A percentile compares a stretch with the other conserved stretches of the same genome.
Evolutionary conservation across 2,797 vertebrate genomes (phyloP).

Genomic region (Glyptemys insculpta): DNA sequence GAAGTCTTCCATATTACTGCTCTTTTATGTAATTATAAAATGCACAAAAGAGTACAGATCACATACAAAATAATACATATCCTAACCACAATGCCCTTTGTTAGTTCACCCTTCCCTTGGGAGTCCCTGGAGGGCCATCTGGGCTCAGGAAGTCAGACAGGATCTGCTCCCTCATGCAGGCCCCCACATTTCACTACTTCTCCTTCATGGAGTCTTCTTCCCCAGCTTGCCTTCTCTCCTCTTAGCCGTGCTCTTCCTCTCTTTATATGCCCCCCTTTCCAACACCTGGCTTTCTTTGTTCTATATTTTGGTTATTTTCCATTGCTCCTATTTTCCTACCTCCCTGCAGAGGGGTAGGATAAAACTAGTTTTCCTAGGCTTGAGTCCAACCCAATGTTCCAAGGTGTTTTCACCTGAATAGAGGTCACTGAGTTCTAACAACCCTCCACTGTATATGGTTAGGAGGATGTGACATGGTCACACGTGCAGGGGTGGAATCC

Average conservation of each 20-base stretch:
- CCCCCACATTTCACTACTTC: not conserved
- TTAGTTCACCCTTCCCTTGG: not conserved
- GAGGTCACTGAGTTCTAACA: not conserved
- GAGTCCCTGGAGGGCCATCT: not conserved
- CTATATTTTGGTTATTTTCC: not conserved
- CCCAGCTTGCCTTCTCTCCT: not conserved
- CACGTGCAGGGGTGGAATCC: not conserved
- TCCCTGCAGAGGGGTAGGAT: not conserved
- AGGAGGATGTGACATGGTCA: not conserved
- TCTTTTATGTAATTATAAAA: not conserved
- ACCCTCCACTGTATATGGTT: not conserved
- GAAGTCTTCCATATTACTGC: not conserved
- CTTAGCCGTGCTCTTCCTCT: not conserved
- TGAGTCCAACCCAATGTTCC: not conserved
- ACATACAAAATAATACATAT: not conserved
- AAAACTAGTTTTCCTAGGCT: not conserved
- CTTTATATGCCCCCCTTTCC: not conserved
- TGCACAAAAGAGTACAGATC: not conserved
- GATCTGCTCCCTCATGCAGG: not conserved
- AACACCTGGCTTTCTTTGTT: not conserved
- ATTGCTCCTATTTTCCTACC: not conserved
- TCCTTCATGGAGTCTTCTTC: not conserved
- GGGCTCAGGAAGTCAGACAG: not conserved
- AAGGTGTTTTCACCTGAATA: not conserved
- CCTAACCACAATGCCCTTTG: not conserved